These are phyloP conservation scores for Yponomeuta malinellus DNA, from an alignment of 2,888 invertebrate genomes.

Conservation along the genomic window DNA sequence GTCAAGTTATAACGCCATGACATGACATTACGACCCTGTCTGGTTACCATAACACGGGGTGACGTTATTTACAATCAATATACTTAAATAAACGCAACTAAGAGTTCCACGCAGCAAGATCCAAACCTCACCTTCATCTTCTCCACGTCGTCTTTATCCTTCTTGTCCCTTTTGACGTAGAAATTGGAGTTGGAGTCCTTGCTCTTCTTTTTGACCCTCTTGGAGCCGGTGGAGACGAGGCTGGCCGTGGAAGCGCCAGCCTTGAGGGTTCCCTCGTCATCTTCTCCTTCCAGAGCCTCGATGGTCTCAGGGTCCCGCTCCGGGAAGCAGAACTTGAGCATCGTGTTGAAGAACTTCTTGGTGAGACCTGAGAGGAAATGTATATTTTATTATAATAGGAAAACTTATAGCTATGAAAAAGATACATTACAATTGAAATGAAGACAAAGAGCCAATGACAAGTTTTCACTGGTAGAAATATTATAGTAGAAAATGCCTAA, in stretches of 20 bases:
- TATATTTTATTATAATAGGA: too few species aligned
- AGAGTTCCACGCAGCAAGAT: too few species aligned
- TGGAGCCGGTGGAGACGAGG: constrained; percentile 64
- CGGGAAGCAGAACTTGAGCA: constrained; percentile 98
- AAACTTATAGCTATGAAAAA: too few species aligned
- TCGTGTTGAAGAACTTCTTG: constrained; percentile 97
- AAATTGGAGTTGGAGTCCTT: constrained; percentile 90
- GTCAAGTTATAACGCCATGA: too few species aligned
- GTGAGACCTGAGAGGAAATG: constrained; percentile 79
- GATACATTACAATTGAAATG: too few species aligned
- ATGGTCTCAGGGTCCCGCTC: constrained; percentile 92
- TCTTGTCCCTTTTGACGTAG: constrained; percentile 90
- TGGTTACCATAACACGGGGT: too few species aligned
- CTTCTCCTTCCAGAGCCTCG: constrained; percentile 79
- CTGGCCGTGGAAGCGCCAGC: constrained; percentile 48
- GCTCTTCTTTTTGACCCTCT: constrained; percentile 71
- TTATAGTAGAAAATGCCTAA: too few species aligned
- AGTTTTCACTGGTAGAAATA: too few species aligned
- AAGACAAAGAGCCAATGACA: too few species aligned
- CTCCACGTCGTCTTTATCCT: constrained; percentile 94
- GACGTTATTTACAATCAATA: too few species aligned
- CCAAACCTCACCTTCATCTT: constrained; percentile 87
- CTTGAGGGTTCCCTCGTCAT: constrained; percentile 56
- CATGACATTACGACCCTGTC: too few species aligned
- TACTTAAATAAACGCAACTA: too few species aligned